A percentile compares a stretch with the other conserved stretches of the same genome.
phyloP scores from a whole-genome alignment of 2,113 vertebrate species.

The Cisticola juncidis region DNA sequence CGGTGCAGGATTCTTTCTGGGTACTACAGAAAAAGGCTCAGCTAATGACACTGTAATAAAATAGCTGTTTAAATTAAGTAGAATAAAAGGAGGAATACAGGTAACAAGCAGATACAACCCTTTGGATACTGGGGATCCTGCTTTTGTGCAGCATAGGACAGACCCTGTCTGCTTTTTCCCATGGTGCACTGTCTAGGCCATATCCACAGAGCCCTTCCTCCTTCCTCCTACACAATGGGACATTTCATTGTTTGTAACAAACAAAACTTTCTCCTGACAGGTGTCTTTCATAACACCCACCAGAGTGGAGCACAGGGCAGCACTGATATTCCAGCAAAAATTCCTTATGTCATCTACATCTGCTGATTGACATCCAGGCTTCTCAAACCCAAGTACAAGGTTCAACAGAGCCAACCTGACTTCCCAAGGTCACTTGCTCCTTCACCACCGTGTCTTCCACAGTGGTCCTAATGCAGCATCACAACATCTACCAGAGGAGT shows the following conservation, averaged over 20 bases:
- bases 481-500: neutral
- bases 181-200: rapidly evolving
- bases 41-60: neutral
- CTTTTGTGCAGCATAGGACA: neutral
- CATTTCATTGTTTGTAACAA: neutral
- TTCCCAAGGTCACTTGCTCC: neutral
- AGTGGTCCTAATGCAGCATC: neutral
- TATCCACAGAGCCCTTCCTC: rapidly evolving
- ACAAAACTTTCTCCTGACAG: neutral
- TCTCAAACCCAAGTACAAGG: neutral
- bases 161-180: neutral
- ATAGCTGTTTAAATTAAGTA: neutral
- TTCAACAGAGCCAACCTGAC: neutral
- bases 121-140: rapidly evolving
- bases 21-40: neutral
- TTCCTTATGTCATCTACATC: neutral
- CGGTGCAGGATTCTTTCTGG: neutral
- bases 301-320: neutral
- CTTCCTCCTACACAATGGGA: neutral
- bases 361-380: neutral
- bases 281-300: neutral
- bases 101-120: neutral
- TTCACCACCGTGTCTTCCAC: neutral
- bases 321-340: neutral
- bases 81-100: neutral